Evolutionary conservation across 1,140 invertebrate genomes (phyloP), one percentile per base, ranked within the genome.

Genomic region (Drosophila kepulauana): DNA sequence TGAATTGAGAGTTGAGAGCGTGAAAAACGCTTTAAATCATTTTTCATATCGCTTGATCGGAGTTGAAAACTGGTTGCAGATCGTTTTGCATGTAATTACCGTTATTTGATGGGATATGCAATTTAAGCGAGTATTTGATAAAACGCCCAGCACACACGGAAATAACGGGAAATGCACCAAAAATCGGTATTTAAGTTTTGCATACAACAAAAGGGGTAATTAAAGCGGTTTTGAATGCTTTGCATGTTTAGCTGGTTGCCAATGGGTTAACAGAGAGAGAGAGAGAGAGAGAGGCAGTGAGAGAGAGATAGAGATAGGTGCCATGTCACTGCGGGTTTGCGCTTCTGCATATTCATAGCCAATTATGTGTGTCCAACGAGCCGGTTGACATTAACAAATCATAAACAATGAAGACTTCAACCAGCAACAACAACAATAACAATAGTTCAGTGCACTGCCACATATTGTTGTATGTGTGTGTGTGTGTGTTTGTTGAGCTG

Each of bases 381-480:
- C 51, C 67, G 54, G 43, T 28, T 51, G 52, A n/a, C 61, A 78
- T 80, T 75, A 80, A 72, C 80, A 78, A 81, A 64, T 80, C 69
- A 80, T 75, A 80, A 88, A 78, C 66, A 69, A 68, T 71, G 52
- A 56, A 64, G 65, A 80, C 68, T 74, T 70, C 65, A 86, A 49
- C 41, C 52, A 56, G 20, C 25, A 64, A 65, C 62, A 70, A 45
- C 61, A 77, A 61, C 52, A 67, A 65, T 52, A 76, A 70, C 81
- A 88, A 84, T 38, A 56, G 84, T 87, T 88, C 84, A 87, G 67
- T 88, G 84, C 81, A 88, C 85, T 77, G 77, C 71, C 66, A 82
- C 3, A 25, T 25, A 4, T 20, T 20, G 16, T 20, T 20, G 20
- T 20, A 2, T 25, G 20, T 65, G 58, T 64, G 61, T 64, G 35